These are phyloP conservation scores for Champsocephalus esox DNA, from an alignment of 2,797 vertebrate species.

Conservation along the genomic window DNA sequence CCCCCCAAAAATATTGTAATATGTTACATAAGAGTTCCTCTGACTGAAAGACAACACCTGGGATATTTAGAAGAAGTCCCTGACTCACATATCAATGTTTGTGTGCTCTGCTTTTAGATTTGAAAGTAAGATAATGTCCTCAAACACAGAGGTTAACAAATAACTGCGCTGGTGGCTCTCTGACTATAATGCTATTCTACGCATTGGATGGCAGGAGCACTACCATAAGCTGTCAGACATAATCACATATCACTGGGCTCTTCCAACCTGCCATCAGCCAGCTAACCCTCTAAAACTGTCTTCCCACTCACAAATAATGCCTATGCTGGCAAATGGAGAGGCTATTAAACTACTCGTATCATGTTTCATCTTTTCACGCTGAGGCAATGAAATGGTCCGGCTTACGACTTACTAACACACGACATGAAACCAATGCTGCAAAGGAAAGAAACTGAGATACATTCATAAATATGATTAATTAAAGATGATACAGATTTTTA, in stretches of 20 bases:
- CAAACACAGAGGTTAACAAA: constrained; percentile 33
- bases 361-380: constrained; percentile 72
- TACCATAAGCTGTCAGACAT: constrained; percentile 67
- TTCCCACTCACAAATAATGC: constrained; percentile 75
- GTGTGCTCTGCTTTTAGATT: constrained; percentile 1
- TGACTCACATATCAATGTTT: background rate
- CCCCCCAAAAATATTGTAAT: background rate
- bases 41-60: background rate
- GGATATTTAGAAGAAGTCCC: background rate
- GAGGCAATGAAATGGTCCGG: constrained; percentile 57
- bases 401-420: constrained; percentile 64
- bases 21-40: background rate
- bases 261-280: constrained; percentile 65
- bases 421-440: constrained; percentile 53
- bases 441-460: constrained; percentile 22
- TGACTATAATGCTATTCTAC: constrained; percentile 35
- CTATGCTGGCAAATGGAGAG: constrained; percentile 70
- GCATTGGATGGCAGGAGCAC: constrained; percentile 56
- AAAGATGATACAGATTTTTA: constrained; percentile 52
- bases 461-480: constrained; percentile 70
- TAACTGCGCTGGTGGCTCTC: constrained; percentile 33
- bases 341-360: constrained; percentile 63
- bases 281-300: constrained; percentile 78
- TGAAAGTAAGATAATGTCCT: constrained; percentile 21
- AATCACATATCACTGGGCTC: constrained; percentile 71